These are phyloP conservation scores for Actenoides lindsayi DNA, from an alignment of 2,113 vertebrate species.

Conservation along the genomic window DNA sequence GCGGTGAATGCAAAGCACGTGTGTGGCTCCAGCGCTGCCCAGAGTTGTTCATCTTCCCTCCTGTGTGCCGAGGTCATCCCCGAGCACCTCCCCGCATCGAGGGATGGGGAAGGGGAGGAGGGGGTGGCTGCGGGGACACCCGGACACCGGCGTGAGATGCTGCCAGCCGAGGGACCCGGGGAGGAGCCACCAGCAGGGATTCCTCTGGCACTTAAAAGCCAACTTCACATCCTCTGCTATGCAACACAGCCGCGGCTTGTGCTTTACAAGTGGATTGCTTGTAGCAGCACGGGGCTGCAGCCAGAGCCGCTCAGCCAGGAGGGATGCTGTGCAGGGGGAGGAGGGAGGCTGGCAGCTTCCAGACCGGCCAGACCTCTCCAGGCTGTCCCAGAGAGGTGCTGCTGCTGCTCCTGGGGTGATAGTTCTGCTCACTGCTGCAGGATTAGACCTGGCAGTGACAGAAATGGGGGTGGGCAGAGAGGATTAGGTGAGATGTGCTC, in stretches of 20 bases:
- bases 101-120: background rate
- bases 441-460: background rate
- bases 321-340: background rate
- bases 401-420: fast-evolving
- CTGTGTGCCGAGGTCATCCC: fast-evolving
- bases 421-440: background rate
- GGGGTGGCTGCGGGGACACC: fast-evolving
- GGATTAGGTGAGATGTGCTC: background rate
- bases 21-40: background rate
- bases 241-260: background rate
- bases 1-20: fast-evolving
- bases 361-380: fast-evolving
- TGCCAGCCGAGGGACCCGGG: background rate
- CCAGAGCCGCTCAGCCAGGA: constrained; percentile 2
- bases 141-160: fast-evolving
- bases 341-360: background rate
- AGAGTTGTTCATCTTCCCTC: fast-evolving
- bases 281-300: constrained; percentile 44
- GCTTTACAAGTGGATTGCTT: constrained; percentile 43
- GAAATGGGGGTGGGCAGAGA: background rate
- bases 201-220: background rate
- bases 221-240: background rate
- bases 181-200: background rate
- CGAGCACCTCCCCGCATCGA: fast-evolving
- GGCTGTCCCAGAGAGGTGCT: fast-evolving